Percentiles rank a stretch among this genome's conserved stretches.
These are phyloP conservation scores for Drosophila infuscata DNA, from an alignment of 2,888 invertebrate species.

Conservation along the genomic window DNA sequence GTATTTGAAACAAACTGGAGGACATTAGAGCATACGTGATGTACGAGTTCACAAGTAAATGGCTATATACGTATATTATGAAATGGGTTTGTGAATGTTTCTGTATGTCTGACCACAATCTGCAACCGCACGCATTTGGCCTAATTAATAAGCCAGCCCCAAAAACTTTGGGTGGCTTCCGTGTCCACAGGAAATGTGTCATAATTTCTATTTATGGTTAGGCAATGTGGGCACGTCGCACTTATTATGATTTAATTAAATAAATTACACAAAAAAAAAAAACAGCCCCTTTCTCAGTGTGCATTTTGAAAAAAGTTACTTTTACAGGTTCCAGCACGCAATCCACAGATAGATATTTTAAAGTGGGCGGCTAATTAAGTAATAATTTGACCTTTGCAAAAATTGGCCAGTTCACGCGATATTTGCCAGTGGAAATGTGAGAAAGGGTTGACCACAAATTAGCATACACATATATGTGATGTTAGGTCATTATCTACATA, in stretches of 20 bases:
- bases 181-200: conserved; percentile 77
- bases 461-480: conserved; percentile 8
- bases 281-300: conserved; percentile 45
- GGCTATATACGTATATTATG: conserved; percentile 1
- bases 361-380: conserved; percentile 72
- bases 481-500: conserved; percentile 19
- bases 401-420: conserved; percentile 38
- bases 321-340: conserved; percentile 45
- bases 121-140: conserved; percentile 68
- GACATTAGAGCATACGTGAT: conserved; percentile 52
- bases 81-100: conserved; percentile 18
- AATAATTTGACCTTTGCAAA: conserved; percentile 58
- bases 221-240: conserved; percentile 54
- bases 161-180: conserved; percentile 59
- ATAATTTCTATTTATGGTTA: conserved; percentile 77
- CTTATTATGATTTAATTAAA: conserved; percentile 76
- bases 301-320: conserved; percentile 48
- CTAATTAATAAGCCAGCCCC: conserved; percentile 73
- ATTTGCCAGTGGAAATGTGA: background rate
- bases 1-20: conserved; percentile 43
- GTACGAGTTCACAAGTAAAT: conserved; percentile 8
- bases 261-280: conserved; percentile 64
- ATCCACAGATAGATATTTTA: conserved; percentile 44
- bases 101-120: conserved; percentile 60
- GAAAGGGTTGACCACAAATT: conserved; percentile 38